These are phyloP conservation scores for Bufotes viridis DNA, from an alignment of 2,797 vertebrate species.

Conservation along the genomic window DNA sequence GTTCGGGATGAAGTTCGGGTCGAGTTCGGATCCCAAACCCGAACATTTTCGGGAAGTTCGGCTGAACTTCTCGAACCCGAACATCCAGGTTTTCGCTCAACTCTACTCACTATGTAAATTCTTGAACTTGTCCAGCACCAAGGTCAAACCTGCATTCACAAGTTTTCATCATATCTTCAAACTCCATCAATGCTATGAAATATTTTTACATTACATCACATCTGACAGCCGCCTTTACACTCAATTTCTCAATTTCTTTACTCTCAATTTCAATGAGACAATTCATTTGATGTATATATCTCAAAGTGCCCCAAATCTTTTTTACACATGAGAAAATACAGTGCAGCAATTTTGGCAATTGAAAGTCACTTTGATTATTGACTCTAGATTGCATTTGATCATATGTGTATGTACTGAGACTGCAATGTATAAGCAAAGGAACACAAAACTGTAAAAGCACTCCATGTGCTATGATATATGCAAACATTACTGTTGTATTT, in stretches of 20 bases:
- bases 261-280: not conserved
- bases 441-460: no score
- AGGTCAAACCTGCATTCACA: not conserved
- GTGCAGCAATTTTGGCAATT: not conserved
- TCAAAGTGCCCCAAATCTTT: not conserved
- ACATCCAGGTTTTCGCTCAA: no score
- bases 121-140: not conserved
- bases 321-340: not conserved
- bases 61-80: no score
- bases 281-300: slow-evolving; percentile 1
- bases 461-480: no score
- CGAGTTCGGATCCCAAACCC: no score
- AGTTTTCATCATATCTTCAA: not conserved
- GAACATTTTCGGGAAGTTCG: no score
- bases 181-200: not conserved
- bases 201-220: not conserved
- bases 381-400: not conserved
- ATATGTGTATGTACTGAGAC: no score
- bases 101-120: not conserved
- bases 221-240: not conserved
- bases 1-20: no score
- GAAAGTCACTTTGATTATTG: not conserved
- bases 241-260: no score
- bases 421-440: no score
- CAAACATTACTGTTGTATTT: not conserved